A percentile compares a stretch with the other conserved stretches of the same genome.
phyloP scores from a whole-genome alignment of 2,888 invertebrate genomes.

The Scelioninae gen. 2 region DNA sequence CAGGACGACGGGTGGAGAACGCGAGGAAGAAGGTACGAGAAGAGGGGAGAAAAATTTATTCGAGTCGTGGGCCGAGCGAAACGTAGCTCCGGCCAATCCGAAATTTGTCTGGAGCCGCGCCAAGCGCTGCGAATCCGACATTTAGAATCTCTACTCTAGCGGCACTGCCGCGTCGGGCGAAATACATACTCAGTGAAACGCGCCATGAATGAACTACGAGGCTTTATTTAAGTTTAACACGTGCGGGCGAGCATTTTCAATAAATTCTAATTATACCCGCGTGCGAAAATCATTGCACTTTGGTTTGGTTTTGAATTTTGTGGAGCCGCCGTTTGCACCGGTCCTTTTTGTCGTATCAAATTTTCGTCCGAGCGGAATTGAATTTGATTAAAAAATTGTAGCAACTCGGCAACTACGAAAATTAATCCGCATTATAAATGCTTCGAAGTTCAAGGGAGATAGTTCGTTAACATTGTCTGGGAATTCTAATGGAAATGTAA shows the following conservation, averaged over 20 bases:
- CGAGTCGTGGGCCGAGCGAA: slow-evolving; percentile 8
- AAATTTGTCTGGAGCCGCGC: slow-evolving; percentile 67
- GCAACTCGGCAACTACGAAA: background rate
- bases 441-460: slow-evolving; percentile 5
- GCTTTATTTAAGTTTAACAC: slow-evolving; percentile 41
- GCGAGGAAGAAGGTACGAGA: background rate
- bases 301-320: too few relatives aligned
- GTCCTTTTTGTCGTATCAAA: background rate
- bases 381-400: background rate
- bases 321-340: background rate
- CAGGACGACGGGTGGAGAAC: background rate
- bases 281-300: too few relatives aligned
- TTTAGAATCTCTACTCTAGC: slow-evolving; percentile 60
- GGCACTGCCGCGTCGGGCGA: slow-evolving; percentile 42
- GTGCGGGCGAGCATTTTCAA: slow-evolving; percentile 40
- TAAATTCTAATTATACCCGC: slow-evolving; percentile 43
- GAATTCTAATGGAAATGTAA: background rate
- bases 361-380: background rate
- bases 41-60: slow-evolving; percentile 8
- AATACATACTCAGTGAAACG: slow-evolving; percentile 41
- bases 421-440: slow-evolving; percentile 2
- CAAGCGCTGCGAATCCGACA: slow-evolving; percentile 62
- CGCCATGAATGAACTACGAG: slow-evolving; percentile 50
- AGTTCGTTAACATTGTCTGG: slow-evolving; percentile 11
- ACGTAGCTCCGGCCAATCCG: slow-evolving; percentile 56